Percentiles rank a stretch among this genome's conserved stretches.
These are phyloP conservation scores for Prosopocoilus inquinatus DNA, from an alignment of 2,888 invertebrate genomes.

Conservation along the genomic window DNA sequence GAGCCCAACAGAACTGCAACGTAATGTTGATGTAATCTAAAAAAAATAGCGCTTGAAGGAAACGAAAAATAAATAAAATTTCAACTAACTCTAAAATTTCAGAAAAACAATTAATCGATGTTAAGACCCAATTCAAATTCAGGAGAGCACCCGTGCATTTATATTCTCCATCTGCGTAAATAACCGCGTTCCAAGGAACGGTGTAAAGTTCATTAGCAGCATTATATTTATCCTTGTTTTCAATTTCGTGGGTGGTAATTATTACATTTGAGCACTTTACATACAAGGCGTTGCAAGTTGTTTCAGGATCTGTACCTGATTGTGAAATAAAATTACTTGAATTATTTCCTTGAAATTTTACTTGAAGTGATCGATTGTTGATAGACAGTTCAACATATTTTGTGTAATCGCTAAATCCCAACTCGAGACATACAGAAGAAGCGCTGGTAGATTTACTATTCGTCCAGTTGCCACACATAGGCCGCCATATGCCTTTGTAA, in stretches of 20 bases:
- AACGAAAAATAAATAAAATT: slow-evolving; percentile 5
- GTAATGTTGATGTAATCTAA: slow-evolving; percentile 58
- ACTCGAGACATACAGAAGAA: slow-evolving; percentile 61
- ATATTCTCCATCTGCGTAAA: slow-evolving; percentile 69
- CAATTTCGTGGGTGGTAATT: slow-evolving; percentile 8
- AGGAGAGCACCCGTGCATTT: slow-evolving; percentile 70
- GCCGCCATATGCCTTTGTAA: slow-evolving; percentile 62
- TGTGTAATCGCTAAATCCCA: slow-evolving; percentile 61
- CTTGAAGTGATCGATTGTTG: slow-evolving; percentile 7
- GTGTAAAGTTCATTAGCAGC: slow-evolving; percentile 31
- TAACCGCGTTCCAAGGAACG: slow-evolving; percentile 74
- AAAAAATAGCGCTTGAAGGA: slow-evolving; percentile 24
- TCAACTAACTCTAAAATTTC: slow-evolving; percentile 48
- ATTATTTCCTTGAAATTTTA: slow-evolving; percentile 5
- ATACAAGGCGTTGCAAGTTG: slow-evolving; percentile 56
- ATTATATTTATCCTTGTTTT: slow-evolving; percentile 16
- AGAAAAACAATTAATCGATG: slow-evolving; percentile 52
- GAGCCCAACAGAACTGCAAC: slow-evolving; percentile 68
- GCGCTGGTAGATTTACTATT: slow-evolving; percentile 55
- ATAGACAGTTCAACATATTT: slow-evolving; percentile 20
- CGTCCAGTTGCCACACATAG: slow-evolving; percentile 59
- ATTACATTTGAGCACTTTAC: slow-evolving; percentile 54
- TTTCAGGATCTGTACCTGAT: slow-evolving; percentile 9
- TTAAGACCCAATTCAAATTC: slow-evolving; percentile 65
- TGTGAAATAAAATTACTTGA: neutral